Evolutionary conservation across 1,140 invertebrate species (phyloP).

Genomic region (Laupala kohalensis): DNA sequence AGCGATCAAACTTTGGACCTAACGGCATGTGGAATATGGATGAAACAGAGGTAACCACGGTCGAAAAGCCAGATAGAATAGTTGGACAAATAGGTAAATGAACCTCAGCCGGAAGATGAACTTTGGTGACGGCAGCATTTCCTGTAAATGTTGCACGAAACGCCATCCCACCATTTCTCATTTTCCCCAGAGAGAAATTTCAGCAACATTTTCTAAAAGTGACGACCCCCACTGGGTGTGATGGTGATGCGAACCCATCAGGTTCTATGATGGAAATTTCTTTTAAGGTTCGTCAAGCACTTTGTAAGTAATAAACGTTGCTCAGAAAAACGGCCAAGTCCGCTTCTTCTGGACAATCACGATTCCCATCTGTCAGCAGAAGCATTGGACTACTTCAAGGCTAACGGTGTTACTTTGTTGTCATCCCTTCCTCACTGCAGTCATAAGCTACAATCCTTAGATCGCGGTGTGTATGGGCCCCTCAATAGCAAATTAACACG

Average conservation of each 20-base stretch:
- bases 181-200: constrained; percentile 27
- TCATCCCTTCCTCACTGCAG: constrained; percentile 18
- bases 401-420: constrained; percentile 13
- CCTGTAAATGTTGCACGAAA: constrained; percentile 27
- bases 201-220: constrained; percentile 19
- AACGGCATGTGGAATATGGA: no score
- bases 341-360: constrained; percentile 17
- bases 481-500: constrained; percentile 18
- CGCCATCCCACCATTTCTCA: constrained; percentile 26
- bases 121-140: constrained; percentile 28
- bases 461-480: constrained; percentile 20
- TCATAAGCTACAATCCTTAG: constrained; percentile 26
- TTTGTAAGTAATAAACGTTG: constrained; percentile 21
- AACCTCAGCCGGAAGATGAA: constrained; percentile 25
- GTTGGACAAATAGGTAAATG: constrained; percentile 25
- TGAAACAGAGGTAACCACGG: no score
- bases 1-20: no score
- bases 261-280: constrained; percentile 28
- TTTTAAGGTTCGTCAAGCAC: constrained; percentile 24
- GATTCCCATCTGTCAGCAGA: constrained; percentile 8
- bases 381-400: constrained; percentile 9
- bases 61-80: constrained; percentile 22
- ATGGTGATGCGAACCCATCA: constrained; percentile 25
- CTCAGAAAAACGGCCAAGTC: constrained; percentile 22
- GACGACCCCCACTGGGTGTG: constrained; percentile 25